Evolutionary conservation across 2,113 vertebrate species (phyloP).

Genomic region (Xenopus borealis): DNA sequence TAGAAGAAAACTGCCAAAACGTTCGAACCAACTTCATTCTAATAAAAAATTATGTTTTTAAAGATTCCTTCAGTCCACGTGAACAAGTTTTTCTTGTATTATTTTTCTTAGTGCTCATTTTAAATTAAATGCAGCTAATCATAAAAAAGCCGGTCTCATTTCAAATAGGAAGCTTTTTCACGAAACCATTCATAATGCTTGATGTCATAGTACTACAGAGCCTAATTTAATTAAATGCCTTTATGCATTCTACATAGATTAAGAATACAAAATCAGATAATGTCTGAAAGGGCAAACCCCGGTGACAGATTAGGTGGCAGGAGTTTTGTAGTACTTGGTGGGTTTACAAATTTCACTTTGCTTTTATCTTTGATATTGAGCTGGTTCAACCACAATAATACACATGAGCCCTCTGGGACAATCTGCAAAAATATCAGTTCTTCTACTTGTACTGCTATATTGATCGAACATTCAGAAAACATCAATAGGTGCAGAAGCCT

Average conservation of each 20-base stretch:
- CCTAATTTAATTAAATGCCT: background rate
- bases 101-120: too few relatives aligned
- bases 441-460: constrained; percentile 20
- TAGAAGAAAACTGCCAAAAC: too few relatives aligned
- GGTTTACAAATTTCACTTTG: constrained; percentile 36
- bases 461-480: constrained; percentile 30
- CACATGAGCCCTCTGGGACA: constrained; percentile 29
- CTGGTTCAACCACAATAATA: constrained; percentile 27
- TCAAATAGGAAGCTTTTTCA: too few relatives aligned
- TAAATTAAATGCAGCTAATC: too few relatives aligned
- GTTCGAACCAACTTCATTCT: too few relatives aligned
- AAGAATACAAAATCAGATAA: constrained; percentile 18
- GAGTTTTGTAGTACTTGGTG: constrained; percentile 26
- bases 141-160: too few relatives aligned
- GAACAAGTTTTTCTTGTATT: too few relatives aligned
- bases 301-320: constrained; percentile 30
- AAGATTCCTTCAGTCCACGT: too few relatives aligned
- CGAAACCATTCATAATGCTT: too few relatives aligned
- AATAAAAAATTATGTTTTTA: too few relatives aligned
- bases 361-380: constrained; percentile 41
- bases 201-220: too few relatives aligned
- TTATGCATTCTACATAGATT: constrained; percentile 1
- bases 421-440: constrained; percentile 28
- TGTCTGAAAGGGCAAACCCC: constrained; percentile 14
- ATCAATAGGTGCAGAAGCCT: constrained; percentile 38